phyloP scores from a whole-genome alignment of 2,113 vertebrate species.

The Heterochromis multidens region DNA sequence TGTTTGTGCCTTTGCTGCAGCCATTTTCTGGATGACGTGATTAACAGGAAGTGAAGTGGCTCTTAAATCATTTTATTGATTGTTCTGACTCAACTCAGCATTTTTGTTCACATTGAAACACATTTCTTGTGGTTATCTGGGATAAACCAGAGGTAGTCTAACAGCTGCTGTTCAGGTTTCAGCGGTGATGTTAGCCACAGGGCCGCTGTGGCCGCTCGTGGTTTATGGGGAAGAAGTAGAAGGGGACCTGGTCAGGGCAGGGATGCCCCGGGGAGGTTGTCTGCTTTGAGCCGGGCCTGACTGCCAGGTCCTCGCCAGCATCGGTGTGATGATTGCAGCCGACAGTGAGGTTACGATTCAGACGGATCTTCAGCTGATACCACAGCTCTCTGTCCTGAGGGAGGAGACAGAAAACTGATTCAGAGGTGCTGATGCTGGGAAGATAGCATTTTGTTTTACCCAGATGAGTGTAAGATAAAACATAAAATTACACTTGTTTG shows the following conservation, averaged over 20 bases:
- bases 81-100: not conserved
- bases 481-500: no score
- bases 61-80: not conserved
- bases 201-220: conserved; percentile 53
- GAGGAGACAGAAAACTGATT: no score
- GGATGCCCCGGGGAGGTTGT: conserved; percentile 48
- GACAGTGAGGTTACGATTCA: conserved; percentile 64
- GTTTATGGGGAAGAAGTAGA: conserved; percentile 73
- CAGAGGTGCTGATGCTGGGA: no score
- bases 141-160: not conserved
- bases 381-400: conserved; percentile 2
- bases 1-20: not conserved
- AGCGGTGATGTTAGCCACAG: conserved; percentile 31
- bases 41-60: not conserved
- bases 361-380: conserved; percentile 72
- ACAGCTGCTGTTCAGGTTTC: not conserved
- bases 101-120: not conserved
- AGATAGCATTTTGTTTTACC: no score
- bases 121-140: no score
- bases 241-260: conserved; percentile 39
- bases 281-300: fast-evolving
- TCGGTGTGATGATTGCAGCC: conserved; percentile 38
- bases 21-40: not conserved
- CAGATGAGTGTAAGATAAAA: no score
- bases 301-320: fast-evolving